Evolutionary conservation across 2,888 invertebrate genomes (phyloP).

Genomic region (Prostheceraeus crozeri): DNA sequence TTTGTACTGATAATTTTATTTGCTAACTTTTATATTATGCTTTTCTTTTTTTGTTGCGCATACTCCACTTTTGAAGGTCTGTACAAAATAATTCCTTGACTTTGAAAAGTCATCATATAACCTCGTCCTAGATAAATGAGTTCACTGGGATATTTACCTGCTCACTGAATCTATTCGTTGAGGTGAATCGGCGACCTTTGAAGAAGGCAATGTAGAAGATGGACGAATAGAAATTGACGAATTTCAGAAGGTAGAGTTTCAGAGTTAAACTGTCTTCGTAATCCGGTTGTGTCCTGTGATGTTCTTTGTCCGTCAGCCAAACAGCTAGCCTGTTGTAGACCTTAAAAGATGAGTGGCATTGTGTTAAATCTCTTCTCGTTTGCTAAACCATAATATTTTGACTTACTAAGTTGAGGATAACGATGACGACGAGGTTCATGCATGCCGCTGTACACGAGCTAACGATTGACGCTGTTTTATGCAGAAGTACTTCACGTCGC

Average conservation of each 20-base stretch:
- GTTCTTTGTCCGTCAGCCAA: conserved; percentile 60
- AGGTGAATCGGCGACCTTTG: too few relatives aligned
- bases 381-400: too few relatives aligned
- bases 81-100: too few relatives aligned
- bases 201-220: conserved; percentile 97
- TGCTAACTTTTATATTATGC: too few relatives aligned
- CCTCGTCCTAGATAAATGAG: neutral
- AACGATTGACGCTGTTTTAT: conserved; percentile 64
- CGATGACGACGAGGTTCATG: conserved; percentile 81
- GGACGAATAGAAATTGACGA: conserved; percentile 91
- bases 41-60: too few relatives aligned
- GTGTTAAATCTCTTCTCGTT: too few relatives aligned
- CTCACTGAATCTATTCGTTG: conserved; percentile 15
- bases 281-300: conserved; percentile 74
- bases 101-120: too few relatives aligned
- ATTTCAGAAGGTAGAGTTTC: conserved; percentile 86
- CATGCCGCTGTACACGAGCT: conserved; percentile 83
- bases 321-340: conserved; percentile 23
- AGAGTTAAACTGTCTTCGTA: conserved; percentile 87
- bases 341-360: conserved; percentile 50
- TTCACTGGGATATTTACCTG: neutral
- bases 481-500: conserved; percentile 31
- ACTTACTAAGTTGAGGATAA: conserved; percentile 73
- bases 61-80: too few relatives aligned
- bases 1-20: too few relatives aligned